A percentile compares a stretch with the other conserved stretches of the same genome.
Conservation (phyloP, 1,140 invertebrate species). For the Platorchestia sp. region DNA sequence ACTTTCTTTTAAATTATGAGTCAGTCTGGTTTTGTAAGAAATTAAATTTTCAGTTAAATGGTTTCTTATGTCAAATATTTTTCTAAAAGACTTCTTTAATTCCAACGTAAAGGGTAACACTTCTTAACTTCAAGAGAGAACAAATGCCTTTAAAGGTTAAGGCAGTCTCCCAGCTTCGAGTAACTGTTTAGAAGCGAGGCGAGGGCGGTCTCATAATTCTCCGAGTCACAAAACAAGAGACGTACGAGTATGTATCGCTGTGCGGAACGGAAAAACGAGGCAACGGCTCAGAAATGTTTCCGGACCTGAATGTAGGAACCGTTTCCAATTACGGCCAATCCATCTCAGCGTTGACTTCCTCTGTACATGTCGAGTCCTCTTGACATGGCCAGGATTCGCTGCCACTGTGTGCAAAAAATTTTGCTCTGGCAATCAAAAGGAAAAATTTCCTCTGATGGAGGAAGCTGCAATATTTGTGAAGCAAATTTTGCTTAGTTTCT, state of each 20-base stretch:
- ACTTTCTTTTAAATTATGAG: too few relatives aligned
- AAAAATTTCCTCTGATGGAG: neutral
- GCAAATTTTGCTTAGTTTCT: neutral
- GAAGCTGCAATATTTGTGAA: neutral
- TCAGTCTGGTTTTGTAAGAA: neutral
- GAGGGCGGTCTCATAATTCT: neutral
- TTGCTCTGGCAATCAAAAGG: neutral
- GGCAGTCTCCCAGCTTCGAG: neutral
- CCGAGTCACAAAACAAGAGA: neutral
- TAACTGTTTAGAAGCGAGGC: neutral
- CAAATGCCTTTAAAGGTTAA: neutral
- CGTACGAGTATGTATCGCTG: neutral
- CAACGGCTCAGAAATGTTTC: neutral
- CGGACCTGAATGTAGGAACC: neutral
- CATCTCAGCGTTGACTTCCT: too few relatives aligned
- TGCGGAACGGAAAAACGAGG: neutral
- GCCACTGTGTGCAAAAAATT: neutral
- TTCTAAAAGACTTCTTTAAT: neutral
- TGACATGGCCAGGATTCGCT: neutral
- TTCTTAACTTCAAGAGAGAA: neutral
- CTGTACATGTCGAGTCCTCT: neutral
- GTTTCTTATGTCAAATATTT: neutral
- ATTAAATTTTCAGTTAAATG: neutral
- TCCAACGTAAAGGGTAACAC: neutral
- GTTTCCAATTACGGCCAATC: too few relatives aligned